These are phyloP conservation scores for Bibio marci DNA, from an alignment of 2,888 invertebrate species.

Conservation along the genomic window DNA sequence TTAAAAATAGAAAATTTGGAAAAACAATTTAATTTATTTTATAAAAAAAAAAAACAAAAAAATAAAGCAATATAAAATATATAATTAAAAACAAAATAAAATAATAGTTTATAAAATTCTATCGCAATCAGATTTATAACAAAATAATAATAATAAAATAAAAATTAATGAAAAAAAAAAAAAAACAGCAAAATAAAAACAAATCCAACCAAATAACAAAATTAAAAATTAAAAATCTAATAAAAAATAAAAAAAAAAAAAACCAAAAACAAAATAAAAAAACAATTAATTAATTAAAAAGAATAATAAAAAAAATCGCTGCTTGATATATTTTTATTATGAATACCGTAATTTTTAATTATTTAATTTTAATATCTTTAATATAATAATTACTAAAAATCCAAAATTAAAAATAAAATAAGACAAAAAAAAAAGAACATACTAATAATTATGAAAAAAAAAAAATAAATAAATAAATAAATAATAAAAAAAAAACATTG, in stretches of 20 bases:
- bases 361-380: conserved; percentile 3
- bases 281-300: not conserved
- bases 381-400: not conserved
- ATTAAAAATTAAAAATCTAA: not conserved
- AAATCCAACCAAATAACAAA: not conserved
- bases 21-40: no score
- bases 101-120: no score
- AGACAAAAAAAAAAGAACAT: not conserved
- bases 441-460: not conserved
- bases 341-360: conserved; percentile 7
- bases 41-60: no score
- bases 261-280: not conserved
- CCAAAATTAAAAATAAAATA: not conserved
- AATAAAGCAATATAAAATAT: no score
- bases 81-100: no score
- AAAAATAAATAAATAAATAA: not conserved
- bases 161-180: not conserved
- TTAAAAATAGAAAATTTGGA: no score
- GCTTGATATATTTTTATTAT: conserved; percentile 8
- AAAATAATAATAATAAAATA: no score
- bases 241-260: not conserved
- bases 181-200: no score
- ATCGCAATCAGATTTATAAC: no score
- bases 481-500: conserved; percentile 4
- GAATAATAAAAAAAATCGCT: conserved; percentile 3